These are phyloP conservation scores for Leucophora obtusa DNA, from an alignment of 2,888 invertebrate genomes.

Conservation along the genomic window DNA sequence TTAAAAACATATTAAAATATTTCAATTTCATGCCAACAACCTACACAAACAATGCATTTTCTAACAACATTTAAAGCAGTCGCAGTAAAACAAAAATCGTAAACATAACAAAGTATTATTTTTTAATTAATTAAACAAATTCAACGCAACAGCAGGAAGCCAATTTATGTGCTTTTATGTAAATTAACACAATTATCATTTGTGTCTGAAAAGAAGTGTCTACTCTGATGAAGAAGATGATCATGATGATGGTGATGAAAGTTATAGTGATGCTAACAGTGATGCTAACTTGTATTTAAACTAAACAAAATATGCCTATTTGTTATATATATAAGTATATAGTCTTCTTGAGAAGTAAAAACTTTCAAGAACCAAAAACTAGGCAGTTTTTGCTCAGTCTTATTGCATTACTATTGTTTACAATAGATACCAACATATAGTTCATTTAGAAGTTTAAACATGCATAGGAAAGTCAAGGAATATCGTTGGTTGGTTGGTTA, in stretches of 20 bases:
- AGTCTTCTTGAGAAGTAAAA: too few species aligned
- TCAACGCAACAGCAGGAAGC: constrained; percentile 59
- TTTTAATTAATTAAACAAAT: constrained; percentile 62
- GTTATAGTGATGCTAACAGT: background rate
- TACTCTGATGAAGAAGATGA: constrained; percentile 4
- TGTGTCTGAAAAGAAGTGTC: constrained; percentile 36
- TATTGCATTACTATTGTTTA: too few species aligned
- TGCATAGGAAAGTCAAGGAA: too few species aligned
- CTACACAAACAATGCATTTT: constrained; percentile 36
- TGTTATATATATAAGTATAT: too few species aligned
- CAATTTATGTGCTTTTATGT: constrained; percentile 65
- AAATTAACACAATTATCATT: constrained; percentile 63
- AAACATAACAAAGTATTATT: constrained; percentile 50
- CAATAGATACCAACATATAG: too few species aligned
- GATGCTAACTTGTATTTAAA: background rate
- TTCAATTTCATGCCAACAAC: constrained; percentile 49
- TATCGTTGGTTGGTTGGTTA: too few species aligned
- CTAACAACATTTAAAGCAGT: constrained; percentile 3
- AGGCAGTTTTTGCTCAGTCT: too few species aligned
- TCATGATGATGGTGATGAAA: background rate
- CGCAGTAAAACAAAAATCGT: constrained; percentile 13
- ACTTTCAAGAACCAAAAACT: too few species aligned
- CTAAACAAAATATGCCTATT: too few species aligned
- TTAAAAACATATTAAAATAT: constrained; percentile 59
- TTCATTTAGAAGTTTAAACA: too few species aligned